These are phyloP conservation scores for Rhagonycha lutea DNA, from an alignment of 2,888 invertebrate genomes.

Conservation along the genomic window DNA sequence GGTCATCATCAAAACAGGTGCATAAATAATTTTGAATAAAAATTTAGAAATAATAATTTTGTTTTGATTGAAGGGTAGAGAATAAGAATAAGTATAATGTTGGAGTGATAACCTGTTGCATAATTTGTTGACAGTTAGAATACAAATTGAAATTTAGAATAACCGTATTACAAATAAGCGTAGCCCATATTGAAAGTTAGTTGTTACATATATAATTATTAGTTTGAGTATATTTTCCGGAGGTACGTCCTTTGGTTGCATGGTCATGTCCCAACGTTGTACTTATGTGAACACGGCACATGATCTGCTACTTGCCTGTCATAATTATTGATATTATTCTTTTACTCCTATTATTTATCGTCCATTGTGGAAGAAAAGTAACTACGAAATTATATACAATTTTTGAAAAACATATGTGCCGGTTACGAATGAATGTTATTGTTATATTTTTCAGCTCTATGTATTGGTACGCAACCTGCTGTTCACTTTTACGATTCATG, in stretches of 20 bases:
- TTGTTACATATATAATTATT: conserved; percentile 35
- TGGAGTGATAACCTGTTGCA: conserved; percentile 11
- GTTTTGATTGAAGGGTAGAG: background rate
- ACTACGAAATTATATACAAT: conserved; percentile 55
- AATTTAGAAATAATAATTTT: background rate
- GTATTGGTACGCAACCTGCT: conserved; percentile 33
- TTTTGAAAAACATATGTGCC: conserved; percentile 54
- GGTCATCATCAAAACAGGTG: too few species aligned
- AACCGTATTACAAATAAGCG: conserved; percentile 31
- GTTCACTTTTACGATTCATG: conserved; percentile 25
- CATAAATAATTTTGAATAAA: background rate
- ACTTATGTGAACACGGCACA: conserved; percentile 53
- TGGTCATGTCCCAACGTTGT: conserved; percentile 40
- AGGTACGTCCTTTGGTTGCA: conserved; percentile 39
- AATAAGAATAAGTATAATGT: background rate
- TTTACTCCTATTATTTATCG: conserved; percentile 55
- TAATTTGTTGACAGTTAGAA: conserved; percentile 25
- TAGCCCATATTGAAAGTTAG: conserved; percentile 31
- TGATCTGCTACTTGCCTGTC: conserved; percentile 54
- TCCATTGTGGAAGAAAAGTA: conserved; percentile 56
- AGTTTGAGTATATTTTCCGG: conserved; percentile 42
- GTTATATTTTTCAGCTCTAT: conserved; percentile 26
- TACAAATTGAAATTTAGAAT: conserved; percentile 25
- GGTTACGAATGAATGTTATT: conserved; percentile 38
- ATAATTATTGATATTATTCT: conserved; percentile 56